These are phyloP conservation scores for Tupiocoris notatus DNA, from an alignment of 2,888 invertebrate species.

Conservation along the genomic window DNA sequence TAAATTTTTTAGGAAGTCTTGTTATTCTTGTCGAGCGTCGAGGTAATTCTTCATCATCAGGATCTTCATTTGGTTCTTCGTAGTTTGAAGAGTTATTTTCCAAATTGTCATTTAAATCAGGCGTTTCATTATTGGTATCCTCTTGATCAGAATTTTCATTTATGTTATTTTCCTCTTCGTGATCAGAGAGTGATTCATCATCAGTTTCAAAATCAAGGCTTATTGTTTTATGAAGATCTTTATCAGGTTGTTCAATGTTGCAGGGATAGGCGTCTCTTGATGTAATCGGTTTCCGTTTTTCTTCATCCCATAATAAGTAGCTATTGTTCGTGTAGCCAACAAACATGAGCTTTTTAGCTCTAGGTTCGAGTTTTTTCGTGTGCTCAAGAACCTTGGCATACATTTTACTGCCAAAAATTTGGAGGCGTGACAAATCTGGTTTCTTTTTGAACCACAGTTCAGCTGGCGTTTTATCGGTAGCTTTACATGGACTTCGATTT, in stretches of 20 bases:
- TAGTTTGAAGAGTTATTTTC: neutral
- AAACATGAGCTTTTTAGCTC: conserved; percentile 50
- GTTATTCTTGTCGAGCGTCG: neutral
- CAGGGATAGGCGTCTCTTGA: conserved; percentile 11
- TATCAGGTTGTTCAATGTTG: neutral
- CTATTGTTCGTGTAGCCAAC: conserved; percentile 49
- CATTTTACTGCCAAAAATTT: conserved; percentile 51
- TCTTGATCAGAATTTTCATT: too few species aligned
- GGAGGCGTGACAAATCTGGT: conserved; percentile 50
- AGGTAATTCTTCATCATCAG: neutral
- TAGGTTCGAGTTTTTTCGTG: conserved; percentile 50
- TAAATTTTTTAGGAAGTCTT: conserved; percentile 6
- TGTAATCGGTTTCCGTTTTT: conserved; percentile 43
- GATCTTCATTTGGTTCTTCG: neutral
- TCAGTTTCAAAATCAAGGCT: neutral
- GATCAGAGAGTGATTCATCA: neutral
- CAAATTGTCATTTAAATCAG: too few species aligned
- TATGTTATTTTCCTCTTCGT: neutral
- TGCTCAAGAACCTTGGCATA: conserved; percentile 49
- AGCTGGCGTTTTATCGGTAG: conserved; percentile 44
- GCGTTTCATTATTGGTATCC: neutral
- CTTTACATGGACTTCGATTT: conserved; percentile 9
- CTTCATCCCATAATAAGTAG: conserved; percentile 49
- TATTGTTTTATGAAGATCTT: neutral
- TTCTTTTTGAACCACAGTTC: conserved; percentile 51